phyloP scores from a whole-genome alignment of 2,113 vertebrate species.

The Macquaria ambigua region DNA sequence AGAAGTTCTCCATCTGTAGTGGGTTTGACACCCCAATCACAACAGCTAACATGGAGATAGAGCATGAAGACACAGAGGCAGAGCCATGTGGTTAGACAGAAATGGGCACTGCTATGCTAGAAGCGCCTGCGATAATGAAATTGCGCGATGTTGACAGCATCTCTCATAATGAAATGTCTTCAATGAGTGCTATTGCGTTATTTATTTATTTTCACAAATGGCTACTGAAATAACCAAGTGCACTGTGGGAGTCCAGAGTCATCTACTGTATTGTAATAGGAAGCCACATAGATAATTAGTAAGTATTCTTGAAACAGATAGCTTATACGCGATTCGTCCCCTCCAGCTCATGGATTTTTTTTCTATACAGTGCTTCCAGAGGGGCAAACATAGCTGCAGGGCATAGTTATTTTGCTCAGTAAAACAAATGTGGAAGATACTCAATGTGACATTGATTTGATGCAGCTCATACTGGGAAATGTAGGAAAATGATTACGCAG shows the following conservation, averaged over 20 bases:
- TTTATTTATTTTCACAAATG: slow-evolving; percentile 20
- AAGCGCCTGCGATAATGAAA: slow-evolving; percentile 27
- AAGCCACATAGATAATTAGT: slow-evolving; percentile 32
- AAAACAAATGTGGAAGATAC: slow-evolving; percentile 57
- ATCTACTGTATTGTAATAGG: slow-evolving; percentile 9
- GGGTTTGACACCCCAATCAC: slow-evolving; percentile 27
- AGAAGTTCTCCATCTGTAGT: not conserved
- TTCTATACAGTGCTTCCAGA: slow-evolving; percentile 19
- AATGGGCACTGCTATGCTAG: not conserved
- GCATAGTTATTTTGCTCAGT: slow-evolving; percentile 45
- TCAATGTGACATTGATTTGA: slow-evolving; percentile 49
- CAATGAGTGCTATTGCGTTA: not conserved
- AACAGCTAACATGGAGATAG: slow-evolving; percentile 1
- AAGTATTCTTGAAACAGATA: slow-evolving; percentile 28
- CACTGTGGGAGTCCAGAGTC: slow-evolving; percentile 15
- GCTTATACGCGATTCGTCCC: not conserved
- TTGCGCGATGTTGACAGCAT: slow-evolving; percentile 9
- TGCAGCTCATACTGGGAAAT: slow-evolving; percentile 30
- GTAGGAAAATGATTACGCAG: slow-evolving; percentile 34
- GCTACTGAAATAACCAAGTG: not conserved
- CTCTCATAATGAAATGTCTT: slow-evolving; percentile 44
- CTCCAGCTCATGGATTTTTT: not conserved
- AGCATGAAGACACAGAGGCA: slow-evolving; percentile 12
- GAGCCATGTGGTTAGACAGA: slow-evolving; percentile 27
- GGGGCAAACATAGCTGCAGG: slow-evolving; percentile 38